Evolutionary conservation across 2,797 vertebrate genomes (phyloP).

Genomic region (Sebastes matsubarae): DNA sequence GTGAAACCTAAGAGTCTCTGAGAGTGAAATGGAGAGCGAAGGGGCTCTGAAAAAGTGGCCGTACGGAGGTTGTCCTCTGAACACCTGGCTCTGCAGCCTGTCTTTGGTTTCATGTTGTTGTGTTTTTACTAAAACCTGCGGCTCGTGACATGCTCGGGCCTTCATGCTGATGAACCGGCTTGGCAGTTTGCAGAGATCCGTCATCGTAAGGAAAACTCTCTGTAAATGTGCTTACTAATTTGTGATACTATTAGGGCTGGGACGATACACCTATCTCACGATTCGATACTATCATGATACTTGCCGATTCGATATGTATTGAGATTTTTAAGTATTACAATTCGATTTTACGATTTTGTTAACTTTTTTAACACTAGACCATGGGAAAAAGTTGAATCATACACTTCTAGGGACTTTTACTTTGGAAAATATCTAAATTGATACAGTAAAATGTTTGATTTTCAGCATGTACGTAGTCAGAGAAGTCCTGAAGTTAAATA

Average conservation of each 20-base stretch:
- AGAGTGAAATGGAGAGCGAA: slow-evolving; percentile 30
- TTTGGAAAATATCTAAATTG: too few species aligned
- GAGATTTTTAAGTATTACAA: too few species aligned
- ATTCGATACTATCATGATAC: too few species aligned
- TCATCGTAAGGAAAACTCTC: not conserved
- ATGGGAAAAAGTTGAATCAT: too few species aligned
- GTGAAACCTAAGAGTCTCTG: slow-evolving; percentile 48
- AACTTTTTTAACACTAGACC: too few species aligned
- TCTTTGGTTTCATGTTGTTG: slow-evolving; percentile 37
- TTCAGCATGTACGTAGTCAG: too few species aligned
- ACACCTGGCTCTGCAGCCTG: slow-evolving; percentile 26
- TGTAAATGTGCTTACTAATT: not conserved
- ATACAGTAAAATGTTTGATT: too few species aligned
- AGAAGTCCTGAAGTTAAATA: too few species aligned
- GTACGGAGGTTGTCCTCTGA: slow-evolving; percentile 3
- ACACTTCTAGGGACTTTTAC: too few species aligned
- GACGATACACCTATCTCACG: too few species aligned
- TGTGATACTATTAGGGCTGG: not conserved
- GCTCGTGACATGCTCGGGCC: not conserved
- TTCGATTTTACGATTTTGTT: too few species aligned
- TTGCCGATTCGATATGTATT: too few species aligned
- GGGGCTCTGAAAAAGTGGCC: slow-evolving; percentile 10
- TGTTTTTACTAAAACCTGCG: slow-evolving; percentile 14
- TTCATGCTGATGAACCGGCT: not conserved
- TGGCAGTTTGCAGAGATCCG: not conserved